A percentile compares a stretch with the other conserved stretches of the same genome.
Evolutionary conservation across 1,140 invertebrate genomes (phyloP).

Genomic region (Pissodes strobi): DNA sequence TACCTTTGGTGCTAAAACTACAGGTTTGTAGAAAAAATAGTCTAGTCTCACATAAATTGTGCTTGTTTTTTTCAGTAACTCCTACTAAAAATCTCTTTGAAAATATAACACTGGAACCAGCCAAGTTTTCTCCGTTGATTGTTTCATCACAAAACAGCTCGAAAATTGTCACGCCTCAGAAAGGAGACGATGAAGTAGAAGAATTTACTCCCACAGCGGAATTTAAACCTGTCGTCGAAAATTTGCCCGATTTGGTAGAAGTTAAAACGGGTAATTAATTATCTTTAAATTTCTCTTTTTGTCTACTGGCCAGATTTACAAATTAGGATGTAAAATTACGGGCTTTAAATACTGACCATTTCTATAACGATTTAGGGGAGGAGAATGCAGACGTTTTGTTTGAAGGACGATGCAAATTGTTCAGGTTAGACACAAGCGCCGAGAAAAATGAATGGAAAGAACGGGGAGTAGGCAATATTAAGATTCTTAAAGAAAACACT

Average conservation of each 20-base stretch:
- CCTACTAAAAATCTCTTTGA: not conserved
- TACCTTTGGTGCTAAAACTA: constrained; percentile 58
- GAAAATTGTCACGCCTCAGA: constrained; percentile 12
- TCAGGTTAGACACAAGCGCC: constrained; percentile 63
- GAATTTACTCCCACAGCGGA: constrained; percentile 75
- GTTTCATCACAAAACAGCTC: constrained; percentile 15
- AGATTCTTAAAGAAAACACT: constrained; percentile 67
- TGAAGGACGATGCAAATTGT: constrained; percentile 71
- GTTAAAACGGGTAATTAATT: too few species aligned
- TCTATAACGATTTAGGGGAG: too few species aligned
- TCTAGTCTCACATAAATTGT: too few species aligned
- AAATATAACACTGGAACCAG: not conserved
- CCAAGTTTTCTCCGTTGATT: constrained; percentile 13
- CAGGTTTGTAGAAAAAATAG: not conserved
- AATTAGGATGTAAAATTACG: too few species aligned
- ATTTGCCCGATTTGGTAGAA: constrained; percentile 73
- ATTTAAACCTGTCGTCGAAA: constrained; percentile 75
- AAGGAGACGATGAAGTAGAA: constrained; percentile 56
- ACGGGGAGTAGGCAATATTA: constrained; percentile 78
- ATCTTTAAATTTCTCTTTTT: too few species aligned
- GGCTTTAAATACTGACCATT: too few species aligned
- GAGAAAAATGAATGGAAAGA: constrained; percentile 83
- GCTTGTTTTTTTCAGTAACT: not conserved
- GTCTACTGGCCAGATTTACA: too few species aligned
- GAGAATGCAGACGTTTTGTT: constrained; percentile 70